Evolutionary conservation across 2,797 vertebrate genomes (phyloP).

Genomic region (Argyrosomus regius): DNA sequence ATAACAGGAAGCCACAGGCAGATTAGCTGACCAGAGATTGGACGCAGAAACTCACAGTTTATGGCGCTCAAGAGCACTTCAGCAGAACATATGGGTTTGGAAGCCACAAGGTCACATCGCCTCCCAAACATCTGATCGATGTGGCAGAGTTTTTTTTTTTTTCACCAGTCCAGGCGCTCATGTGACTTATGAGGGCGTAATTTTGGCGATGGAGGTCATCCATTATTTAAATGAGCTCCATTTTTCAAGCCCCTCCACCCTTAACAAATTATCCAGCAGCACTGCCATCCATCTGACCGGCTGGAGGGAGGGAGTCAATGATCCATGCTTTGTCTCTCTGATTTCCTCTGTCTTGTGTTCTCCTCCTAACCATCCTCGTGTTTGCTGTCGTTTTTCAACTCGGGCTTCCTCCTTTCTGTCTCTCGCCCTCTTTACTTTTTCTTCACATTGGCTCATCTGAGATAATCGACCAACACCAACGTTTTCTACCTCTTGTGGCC

Average conservation of each 20-base stretch:
- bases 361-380: conserved; percentile 1
- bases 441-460: background rate
- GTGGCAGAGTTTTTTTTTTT: conserved; percentile 18
- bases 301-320: conserved; percentile 25
- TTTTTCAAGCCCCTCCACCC: conserved; percentile 64
- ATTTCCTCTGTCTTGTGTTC: conserved; percentile 7
- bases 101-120: background rate
- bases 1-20: conserved; percentile 38
- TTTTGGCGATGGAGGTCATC: conserved; percentile 58
- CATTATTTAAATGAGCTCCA: conserved; percentile 77
- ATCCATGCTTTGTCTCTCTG: conserved; percentile 19
- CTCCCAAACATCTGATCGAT: conserved; percentile 34
- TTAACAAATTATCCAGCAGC: conserved; percentile 63
- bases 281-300: conserved; percentile 41
- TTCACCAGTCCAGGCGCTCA: conserved; percentile 1
- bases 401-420: background rate
- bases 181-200: conserved; percentile 51
- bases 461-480: background rate
- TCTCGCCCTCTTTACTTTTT: no score
- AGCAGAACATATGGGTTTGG: background rate
- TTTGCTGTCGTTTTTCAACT: conserved; percentile 4
- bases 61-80: conserved; percentile 4
- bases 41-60: background rate
- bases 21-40: conserved; percentile 17
- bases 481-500: no score